A percentile compares a stretch with the other conserved stretches of the same genome.
Conservation (phyloP, 1,140 invertebrate genomes). For the Diuraphis noxia region DNA sequence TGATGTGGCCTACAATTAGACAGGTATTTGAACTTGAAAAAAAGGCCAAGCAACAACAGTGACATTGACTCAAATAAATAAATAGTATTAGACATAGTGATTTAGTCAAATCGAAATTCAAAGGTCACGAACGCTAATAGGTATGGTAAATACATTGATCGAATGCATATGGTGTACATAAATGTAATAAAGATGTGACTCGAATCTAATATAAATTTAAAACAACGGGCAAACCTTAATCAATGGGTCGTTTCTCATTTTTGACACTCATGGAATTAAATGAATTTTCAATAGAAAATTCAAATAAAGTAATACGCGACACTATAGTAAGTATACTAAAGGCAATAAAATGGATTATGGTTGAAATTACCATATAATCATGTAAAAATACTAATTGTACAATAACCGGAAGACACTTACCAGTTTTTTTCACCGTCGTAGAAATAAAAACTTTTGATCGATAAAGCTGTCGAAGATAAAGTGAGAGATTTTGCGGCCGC, state of each 20-base stretch:
- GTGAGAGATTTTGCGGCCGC: not conserved
- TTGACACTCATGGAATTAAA: not conserved
- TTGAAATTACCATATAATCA: not conserved
- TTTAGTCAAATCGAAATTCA: not conserved
- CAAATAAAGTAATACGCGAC: not conserved
- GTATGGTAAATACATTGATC: not conserved
- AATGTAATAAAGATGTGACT: not conserved
- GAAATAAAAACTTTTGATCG: not conserved
- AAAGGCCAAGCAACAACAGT: slow-evolving; percentile 18
- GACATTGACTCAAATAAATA: not conserved
- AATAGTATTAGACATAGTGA: not conserved
- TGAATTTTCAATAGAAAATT: not conserved
- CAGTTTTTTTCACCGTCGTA: not conserved
- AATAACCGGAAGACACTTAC: not conserved
- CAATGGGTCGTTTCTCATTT: not conserved
- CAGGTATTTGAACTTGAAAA: slow-evolving; percentile 40
- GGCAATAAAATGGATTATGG: not conserved
- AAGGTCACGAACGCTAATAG: not conserved
- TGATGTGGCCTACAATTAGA: slow-evolving; percentile 16
- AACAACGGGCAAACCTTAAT: not conserved
- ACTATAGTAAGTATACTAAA: not conserved
- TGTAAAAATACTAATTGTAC: not conserved
- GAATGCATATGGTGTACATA: not conserved
- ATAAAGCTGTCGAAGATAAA: not conserved
- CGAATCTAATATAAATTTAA: not conserved